Percentiles rank a stretch among this genome's conserved stretches.
phyloP scores from a whole-genome alignment of 1,140 invertebrate species.

The Bombus fervidus region DNA sequence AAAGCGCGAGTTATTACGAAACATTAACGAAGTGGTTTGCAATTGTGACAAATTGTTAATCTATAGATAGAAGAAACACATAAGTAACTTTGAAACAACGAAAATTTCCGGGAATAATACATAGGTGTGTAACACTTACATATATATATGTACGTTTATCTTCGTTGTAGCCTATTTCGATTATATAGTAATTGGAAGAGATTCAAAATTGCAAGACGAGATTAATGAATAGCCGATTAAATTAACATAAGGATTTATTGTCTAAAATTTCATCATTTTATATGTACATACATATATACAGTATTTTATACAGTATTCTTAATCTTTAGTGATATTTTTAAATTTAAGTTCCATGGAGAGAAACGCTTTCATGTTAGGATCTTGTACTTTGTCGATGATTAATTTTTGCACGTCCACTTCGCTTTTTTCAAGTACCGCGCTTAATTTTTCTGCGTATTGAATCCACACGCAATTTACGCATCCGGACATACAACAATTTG shows the following conservation, averaged over 20 bases:
- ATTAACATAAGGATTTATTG: conserved; percentile 18
- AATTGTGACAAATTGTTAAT: not conserved
- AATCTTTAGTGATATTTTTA: conserved; percentile 71
- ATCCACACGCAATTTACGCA: conserved; percentile 98
- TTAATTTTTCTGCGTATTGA: conserved; percentile 92
- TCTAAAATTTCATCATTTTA: conserved; percentile 5
- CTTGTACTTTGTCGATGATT: conserved; percentile 90
- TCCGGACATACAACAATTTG: conserved; percentile 95
- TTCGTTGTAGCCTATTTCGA: conserved; percentile 23
- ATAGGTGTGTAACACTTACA: not conserved
- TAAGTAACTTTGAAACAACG: not conserved
- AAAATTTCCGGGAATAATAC: not conserved
- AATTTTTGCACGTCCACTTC: conserved; percentile 87
- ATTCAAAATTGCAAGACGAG: conserved; percentile 1
- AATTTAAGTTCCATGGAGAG: conserved; percentile 88
- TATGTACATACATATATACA: conserved; percentile 37
- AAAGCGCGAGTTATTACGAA: not conserved
- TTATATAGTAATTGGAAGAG: conserved; percentile 30
- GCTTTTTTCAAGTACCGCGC: conserved; percentile 85
- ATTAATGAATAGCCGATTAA: not conserved
- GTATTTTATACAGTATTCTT: not conserved
- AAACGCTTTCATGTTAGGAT: conserved; percentile 92
- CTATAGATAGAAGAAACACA: no score
- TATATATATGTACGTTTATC: not conserved
- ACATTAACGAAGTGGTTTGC: not conserved